phyloP scores from a whole-genome alignment of 1,140 invertebrate genomes.

The Tribolium madens region DNA sequence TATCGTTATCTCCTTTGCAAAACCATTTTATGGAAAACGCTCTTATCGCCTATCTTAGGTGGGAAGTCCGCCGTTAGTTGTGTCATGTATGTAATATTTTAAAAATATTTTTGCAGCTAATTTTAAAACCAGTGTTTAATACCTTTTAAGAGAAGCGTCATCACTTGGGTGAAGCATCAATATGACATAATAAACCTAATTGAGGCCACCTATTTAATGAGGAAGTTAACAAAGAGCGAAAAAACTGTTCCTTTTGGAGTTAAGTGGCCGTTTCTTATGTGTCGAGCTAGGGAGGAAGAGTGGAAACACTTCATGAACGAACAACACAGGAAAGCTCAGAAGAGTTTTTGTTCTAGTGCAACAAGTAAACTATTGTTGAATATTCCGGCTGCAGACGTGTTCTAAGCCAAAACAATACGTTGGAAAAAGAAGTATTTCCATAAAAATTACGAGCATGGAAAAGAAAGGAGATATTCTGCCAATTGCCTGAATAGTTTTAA shows the following conservation, averaged over 20 bases:
- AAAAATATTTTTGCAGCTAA: slow-evolving; percentile 9
- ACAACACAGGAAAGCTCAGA: slow-evolving; percentile 5
- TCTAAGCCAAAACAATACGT: slow-evolving; percentile 26
- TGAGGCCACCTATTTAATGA: not conserved
- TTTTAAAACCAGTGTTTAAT: too few relatives aligned
- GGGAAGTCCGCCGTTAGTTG: slow-evolving; percentile 45
- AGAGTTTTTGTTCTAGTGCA: slow-evolving; percentile 37
- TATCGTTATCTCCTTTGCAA: slow-evolving; percentile 49
- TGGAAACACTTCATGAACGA: slow-evolving; percentile 31
- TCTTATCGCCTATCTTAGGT: slow-evolving; percentile 47
- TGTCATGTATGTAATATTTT: slow-evolving; percentile 43
- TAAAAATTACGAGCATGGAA: slow-evolving; percentile 17
- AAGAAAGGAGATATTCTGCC: not conserved
- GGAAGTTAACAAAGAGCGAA: slow-evolving; percentile 14
- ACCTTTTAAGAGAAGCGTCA: too few relatives aligned
- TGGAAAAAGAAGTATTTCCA: not conserved
- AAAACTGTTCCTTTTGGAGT: slow-evolving; percentile 21
- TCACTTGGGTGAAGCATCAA: not conserved
- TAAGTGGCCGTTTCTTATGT: slow-evolving; percentile 19
- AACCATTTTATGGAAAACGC: slow-evolving; percentile 49
- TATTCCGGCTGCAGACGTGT: slow-evolving; percentile 2
- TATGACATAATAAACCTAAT: not conserved
- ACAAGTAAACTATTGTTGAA: slow-evolving; percentile 33
- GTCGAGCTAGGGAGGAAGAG: slow-evolving; percentile 7
- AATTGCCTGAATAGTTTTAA: slow-evolving; percentile 4